These are phyloP conservation scores for Empidonax alnorum DNA, from an alignment of 2,113 vertebrate species.

Conservation along the genomic window DNA sequence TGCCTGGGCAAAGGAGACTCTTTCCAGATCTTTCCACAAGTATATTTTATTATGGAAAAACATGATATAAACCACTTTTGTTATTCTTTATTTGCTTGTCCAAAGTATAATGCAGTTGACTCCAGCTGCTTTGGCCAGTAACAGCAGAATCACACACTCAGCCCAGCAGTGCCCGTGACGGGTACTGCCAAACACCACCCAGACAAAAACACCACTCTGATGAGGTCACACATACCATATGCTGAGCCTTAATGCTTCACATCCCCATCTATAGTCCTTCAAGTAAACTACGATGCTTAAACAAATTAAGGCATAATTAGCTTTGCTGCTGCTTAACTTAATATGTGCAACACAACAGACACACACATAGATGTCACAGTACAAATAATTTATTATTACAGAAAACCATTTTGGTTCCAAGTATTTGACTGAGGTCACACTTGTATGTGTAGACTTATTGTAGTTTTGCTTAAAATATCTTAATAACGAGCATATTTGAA, in stretches of 20 bases:
- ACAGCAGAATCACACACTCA: background rate
- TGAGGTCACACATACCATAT: constrained; percentile 19
- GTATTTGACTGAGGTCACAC: background rate
- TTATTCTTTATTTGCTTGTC: constrained; percentile 11
- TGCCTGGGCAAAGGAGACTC: background rate
- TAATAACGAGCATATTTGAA: background rate
- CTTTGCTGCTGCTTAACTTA: background rate
- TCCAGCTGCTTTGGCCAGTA: background rate
- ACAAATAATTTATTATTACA: background rate
- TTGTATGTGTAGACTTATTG: background rate
- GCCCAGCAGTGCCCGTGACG: background rate
- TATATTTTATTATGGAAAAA: background rate
- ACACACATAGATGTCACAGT: background rate
- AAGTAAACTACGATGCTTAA: constrained; percentile 5
- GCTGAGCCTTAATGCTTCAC: background rate
- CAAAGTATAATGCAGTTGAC: background rate
- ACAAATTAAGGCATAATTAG: background rate
- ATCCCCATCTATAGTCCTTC: background rate
- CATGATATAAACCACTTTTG: background rate
- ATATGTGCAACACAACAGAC: background rate
- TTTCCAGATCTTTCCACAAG: background rate
- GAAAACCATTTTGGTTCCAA: background rate
- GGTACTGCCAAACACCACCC: constrained; percentile 16
- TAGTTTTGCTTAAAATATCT: background rate
- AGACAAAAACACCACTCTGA: constrained; percentile 35